Evolutionary conservation across 2,888 invertebrate species (phyloP), one percentile per base, ranked within the genome.

Genomic region (Zygaena filipendulae): DNA sequence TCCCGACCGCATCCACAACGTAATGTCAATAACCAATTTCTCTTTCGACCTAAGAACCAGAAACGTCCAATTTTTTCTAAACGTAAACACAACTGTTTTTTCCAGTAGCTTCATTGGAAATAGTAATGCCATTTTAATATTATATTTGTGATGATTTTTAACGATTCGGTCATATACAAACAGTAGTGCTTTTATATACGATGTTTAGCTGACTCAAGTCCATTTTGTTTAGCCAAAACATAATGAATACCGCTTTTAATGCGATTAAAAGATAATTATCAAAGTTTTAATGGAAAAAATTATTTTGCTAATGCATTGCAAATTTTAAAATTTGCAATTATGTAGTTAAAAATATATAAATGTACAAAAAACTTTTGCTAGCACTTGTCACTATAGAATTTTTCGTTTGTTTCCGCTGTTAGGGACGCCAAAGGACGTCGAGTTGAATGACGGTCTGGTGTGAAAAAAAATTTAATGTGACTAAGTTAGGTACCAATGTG

Each of bases 11-110:
- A 74, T 71, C 72, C 70, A 16, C 4, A 64, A 51, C 56, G 41
- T 46, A 41, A 62, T 52, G 63, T 70, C 69, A 63, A 66, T 64
- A 68, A 62, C 69, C 71, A 61, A 63, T 47, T 62, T 67, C 60
- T 68, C n/a, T n/a, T n/a, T n/a, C 74, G 74, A 77, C 77, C 75
- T 75, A 74, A 74, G 57, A 75, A 72, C n/a, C 70, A 60, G 50
- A 71, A 71, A 79, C 79, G 79, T 79, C 79, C 79, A 79, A 77
- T 79, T 77, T 77, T 74, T 72, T 74, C 71, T 71, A 75, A 67
- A 52, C n/a, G 16, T 7, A 16, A 16, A 16, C 7, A 16, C 16
- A 51, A 68, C 59, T 54, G 59, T 70, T 71, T n/a, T n/a, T 72
- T 75, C 63, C 67, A 74, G 69, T 74, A 74, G 71, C 66, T 64